Evolutionary conservation across 2,113 vertebrate genomes (phyloP).

Genomic region (Petrocephalus zakoni): DNA sequence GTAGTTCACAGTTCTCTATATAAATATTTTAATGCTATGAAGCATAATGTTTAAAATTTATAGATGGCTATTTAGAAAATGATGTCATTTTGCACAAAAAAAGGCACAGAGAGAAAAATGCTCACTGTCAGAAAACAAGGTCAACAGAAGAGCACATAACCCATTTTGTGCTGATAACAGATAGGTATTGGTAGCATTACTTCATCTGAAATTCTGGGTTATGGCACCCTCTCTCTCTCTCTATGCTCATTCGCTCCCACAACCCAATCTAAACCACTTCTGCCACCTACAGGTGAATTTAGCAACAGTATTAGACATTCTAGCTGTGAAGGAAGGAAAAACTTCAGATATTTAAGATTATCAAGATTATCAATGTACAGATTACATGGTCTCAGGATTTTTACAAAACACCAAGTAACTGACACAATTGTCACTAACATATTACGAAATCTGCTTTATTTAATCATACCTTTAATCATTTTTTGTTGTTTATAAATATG

Average conservation of each 20-base stretch:
- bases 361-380: background rate
- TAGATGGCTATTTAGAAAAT: constrained; percentile 13
- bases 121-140: constrained; percentile 26
- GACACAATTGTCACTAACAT: background rate
- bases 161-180: constrained; percentile 29
- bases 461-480: background rate
- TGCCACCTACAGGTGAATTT: constrained; percentile 17
- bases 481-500: background rate
- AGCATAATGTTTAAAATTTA: background rate
- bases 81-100: constrained; percentile 11
- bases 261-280: constrained; percentile 1
- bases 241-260: background rate
- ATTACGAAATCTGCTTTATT: background rate
- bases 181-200: constrained; percentile 21
- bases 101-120: constrained; percentile 16
- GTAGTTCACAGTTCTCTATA: background rate
- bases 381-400: background rate
- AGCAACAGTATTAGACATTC: background rate
- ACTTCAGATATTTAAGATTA: background rate
- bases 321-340: background rate
- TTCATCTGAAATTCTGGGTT: constrained; percentile 25
- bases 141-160: constrained; percentile 22
- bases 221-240: background rate
- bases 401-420: background rate
- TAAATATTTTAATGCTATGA: background rate